phyloP scores from a whole-genome alignment of 2,888 invertebrate species.

The Mallateleia sp. region DNA sequence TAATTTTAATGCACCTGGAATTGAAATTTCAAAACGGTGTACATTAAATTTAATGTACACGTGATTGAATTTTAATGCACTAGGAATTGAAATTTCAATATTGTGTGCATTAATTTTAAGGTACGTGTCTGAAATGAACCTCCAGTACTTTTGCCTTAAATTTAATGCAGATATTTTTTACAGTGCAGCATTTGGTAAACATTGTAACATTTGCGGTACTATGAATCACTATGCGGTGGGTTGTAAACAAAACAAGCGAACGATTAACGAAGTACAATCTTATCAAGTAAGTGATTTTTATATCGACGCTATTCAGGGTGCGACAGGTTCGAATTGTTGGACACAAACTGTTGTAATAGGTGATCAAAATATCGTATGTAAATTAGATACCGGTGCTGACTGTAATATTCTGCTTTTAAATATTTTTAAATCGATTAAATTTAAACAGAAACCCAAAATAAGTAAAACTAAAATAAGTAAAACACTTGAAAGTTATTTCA shows the following conservation, averaged over 20 bases:
- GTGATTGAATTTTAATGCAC: too few relatives aligned
- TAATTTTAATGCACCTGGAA: too few relatives aligned
- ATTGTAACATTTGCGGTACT: conserved; percentile 45
- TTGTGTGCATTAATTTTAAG: too few relatives aligned
- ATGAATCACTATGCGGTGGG: conserved; percentile 62
- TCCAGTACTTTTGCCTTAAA: too few relatives aligned
- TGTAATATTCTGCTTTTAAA: conserved; percentile 19
- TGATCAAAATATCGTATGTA: conserved; percentile 25
- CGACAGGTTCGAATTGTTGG: neutral
- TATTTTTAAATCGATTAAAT: neutral
- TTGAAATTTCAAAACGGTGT: too few relatives aligned
- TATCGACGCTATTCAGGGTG: conserved; percentile 8
- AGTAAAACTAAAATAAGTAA: conserved; percentile 11
- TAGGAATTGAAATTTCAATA: too few relatives aligned
- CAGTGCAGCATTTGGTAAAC: conserved; percentile 68
- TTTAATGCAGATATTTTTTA: too few relatives aligned
- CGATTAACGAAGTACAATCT: conserved; percentile 7
- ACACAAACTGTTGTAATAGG: conserved; percentile 17
- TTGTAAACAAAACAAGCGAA: conserved; percentile 20
- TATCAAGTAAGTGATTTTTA: conserved; percentile 22
- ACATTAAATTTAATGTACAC: too few relatives aligned
- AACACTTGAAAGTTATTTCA: conserved; percentile 24
- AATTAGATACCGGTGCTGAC: conserved; percentile 53
- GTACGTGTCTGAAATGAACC: too few relatives aligned
- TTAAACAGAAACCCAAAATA: neutral